These are phyloP conservation scores for Myiothlypis chrysogaster DNA, from an alignment of 2,797 vertebrate species.

Conservation along the genomic window DNA sequence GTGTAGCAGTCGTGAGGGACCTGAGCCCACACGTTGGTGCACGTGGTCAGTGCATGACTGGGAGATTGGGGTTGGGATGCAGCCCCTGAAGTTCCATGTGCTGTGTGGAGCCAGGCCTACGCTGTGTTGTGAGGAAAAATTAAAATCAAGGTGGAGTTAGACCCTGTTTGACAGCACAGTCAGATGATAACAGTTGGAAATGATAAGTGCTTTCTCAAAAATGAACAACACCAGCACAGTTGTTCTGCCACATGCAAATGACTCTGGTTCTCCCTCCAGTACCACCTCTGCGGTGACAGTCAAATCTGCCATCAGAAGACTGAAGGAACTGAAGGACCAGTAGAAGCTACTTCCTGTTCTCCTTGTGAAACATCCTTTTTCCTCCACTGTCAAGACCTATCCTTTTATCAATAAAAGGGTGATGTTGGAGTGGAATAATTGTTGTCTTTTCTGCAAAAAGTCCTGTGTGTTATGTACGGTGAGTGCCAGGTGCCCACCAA, in stretches of 20 bases:
- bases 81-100: background rate
- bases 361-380: background rate
- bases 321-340: constrained; percentile 98
- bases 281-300: constrained; percentile 98
- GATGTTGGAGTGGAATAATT: background rate
- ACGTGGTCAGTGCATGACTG: fast-evolving
- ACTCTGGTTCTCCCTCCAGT: constrained; percentile 74
- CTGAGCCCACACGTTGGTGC: fast-evolving
- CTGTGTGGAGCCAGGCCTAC: background rate
- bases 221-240: background rate
- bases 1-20: background rate
- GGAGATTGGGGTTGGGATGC: background rate
- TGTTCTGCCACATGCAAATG: background rate
- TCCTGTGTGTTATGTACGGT: background rate
- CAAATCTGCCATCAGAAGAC: constrained; percentile 97
- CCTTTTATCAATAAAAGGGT: constrained; percentile 56
- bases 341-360: constrained; percentile 70
- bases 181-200: background rate
- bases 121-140: background rate
- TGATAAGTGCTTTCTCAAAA: background rate
- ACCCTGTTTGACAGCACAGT: background rate
- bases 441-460: background rate
- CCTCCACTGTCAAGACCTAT: background rate
- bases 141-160: background rate
- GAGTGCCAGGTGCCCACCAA: background rate